Conservation (phyloP, 2,113 vertebrate genomes). For the Corythoichthys haematopterus region DNA sequence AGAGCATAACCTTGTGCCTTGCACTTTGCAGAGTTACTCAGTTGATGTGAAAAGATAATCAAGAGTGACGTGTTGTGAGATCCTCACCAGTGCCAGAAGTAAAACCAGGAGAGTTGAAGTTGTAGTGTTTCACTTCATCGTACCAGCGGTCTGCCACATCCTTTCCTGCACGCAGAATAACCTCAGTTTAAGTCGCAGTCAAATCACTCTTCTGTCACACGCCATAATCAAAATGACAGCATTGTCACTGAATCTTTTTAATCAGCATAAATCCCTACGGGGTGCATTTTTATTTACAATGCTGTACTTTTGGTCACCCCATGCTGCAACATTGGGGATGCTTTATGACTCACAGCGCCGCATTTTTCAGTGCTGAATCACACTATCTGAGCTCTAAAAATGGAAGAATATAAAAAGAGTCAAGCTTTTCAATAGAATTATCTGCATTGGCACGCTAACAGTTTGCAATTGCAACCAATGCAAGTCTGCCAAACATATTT, state of each 20-base stretch:
- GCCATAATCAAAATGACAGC: conserved; percentile 10
- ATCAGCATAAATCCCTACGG: conserved; percentile 6
- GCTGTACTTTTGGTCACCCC: conserved; percentile 23
- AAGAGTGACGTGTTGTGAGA: not conserved
- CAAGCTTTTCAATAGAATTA: conserved; percentile 46
- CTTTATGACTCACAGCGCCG: conserved; percentile 40
- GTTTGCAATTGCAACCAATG: not conserved
- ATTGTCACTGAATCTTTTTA: not conserved
- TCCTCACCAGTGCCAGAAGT: conserved; percentile 89
- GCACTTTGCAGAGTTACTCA: not conserved
- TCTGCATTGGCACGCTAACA: not conserved
- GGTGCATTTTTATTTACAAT: conserved; percentile 8
- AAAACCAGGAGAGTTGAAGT: conserved; percentile 91
- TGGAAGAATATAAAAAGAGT: conserved; percentile 34
- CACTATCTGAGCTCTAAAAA: conserved; percentile 24
- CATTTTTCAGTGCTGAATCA: conserved; percentile 61
- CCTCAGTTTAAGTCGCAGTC: conserved; percentile 9
- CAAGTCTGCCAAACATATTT: not conserved
- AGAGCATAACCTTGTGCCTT: not conserved
- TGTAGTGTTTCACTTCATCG: conserved; percentile 92
- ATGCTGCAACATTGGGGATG: conserved; percentile 2
- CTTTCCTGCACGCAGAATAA: conserved; percentile 72
- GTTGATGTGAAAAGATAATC: not conserved
- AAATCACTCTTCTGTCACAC: conserved; percentile 1
- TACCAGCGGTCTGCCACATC: conserved; percentile 97